Evolutionary conservation across 2,113 vertebrate species (phyloP), one percentile per base, ranked within the genome.

Genomic region (Pipa parva): DNA sequence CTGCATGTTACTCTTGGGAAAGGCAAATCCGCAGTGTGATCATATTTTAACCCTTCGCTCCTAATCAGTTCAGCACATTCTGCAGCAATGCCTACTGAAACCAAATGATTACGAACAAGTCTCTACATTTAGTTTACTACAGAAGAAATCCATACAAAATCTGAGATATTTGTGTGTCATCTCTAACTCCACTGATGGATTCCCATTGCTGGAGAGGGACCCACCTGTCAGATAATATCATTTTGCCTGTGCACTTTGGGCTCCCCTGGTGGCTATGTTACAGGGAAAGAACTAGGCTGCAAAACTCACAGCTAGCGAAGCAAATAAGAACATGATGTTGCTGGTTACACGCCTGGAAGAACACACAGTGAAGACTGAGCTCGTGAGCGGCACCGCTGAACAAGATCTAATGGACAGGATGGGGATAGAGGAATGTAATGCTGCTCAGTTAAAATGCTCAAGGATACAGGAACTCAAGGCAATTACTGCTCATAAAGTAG

Each of bases 171-270:
- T 20, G 22, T 7, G 18, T 21, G 18, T 7, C 12, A 22, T 24
- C 20, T 42, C 13, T 7, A 8, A 10, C 39, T n/a, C 4, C 4
- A 11, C 21, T 3, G 7, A 24, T 21, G 17, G 39, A 48, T 5
- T 18, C 5, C 45, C 20, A 4, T 48, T 22, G 46, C 20, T 20
- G 21, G n/a, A 49, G 46, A 33, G 37, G 39, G 36, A 21, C 17
- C 31, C 20, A 58, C 42, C 21, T 67, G 63, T 67, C 63, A 58
- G 48, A 58, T 49, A 31, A 48, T 49, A 67, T 65, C 63, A 39
- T 39, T 42, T 29, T 66, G 18, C 27, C 48, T 18, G 50, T 55
- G 50, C 63, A 55, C 9, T 12, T 13, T 2, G 1, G 8, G 20
- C 20, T 36, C 28, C 55, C 10, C 13, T 49, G 42, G 21, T 13